Conservation (phyloP, 2,888 invertebrate genomes). For the Philereme vetulata region DNA sequence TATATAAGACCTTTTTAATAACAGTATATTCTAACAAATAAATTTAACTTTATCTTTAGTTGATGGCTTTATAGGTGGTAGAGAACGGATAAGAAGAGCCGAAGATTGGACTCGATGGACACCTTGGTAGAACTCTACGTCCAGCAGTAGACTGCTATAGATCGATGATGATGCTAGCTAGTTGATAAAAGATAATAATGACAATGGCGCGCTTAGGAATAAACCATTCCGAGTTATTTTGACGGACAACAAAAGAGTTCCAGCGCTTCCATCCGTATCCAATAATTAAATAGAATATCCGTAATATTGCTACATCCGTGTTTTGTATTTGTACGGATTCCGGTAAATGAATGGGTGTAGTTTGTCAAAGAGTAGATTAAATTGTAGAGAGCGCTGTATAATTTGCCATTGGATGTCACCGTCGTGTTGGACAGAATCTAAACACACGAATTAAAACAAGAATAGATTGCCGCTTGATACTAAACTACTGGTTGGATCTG, state of each 20-base stretch:
- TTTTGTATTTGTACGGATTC: constrained; percentile 24
- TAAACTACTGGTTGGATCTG: too few relatives aligned
- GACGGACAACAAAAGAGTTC: constrained; percentile 42
- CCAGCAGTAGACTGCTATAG: too few relatives aligned
- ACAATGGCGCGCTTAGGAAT: neutral
- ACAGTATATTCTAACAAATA: too few relatives aligned
- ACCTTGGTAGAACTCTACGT: too few relatives aligned
- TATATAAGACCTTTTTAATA: too few relatives aligned
- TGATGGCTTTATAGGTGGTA: too few relatives aligned
- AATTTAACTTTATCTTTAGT: too few relatives aligned
- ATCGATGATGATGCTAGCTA: too few relatives aligned
- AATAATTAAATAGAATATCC: constrained; percentile 45
- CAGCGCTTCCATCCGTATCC: constrained; percentile 36
- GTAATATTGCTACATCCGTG: constrained; percentile 34
- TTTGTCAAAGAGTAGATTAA: constrained; percentile 22
- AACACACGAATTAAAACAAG: neutral
- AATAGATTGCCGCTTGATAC: neutral
- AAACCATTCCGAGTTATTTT: constrained; percentile 23
- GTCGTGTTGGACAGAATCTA: neutral
- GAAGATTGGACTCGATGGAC: too few relatives aligned
- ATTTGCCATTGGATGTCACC: constrained; percentile 14
- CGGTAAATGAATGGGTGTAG: constrained; percentile 18
- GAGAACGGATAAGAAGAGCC: too few relatives aligned
- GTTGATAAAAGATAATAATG: neutral
- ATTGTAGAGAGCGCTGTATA: constrained; percentile 19